phyloP scores from a whole-genome alignment of 2,888 invertebrate species.

The Keiferia lycopersicella region DNA sequence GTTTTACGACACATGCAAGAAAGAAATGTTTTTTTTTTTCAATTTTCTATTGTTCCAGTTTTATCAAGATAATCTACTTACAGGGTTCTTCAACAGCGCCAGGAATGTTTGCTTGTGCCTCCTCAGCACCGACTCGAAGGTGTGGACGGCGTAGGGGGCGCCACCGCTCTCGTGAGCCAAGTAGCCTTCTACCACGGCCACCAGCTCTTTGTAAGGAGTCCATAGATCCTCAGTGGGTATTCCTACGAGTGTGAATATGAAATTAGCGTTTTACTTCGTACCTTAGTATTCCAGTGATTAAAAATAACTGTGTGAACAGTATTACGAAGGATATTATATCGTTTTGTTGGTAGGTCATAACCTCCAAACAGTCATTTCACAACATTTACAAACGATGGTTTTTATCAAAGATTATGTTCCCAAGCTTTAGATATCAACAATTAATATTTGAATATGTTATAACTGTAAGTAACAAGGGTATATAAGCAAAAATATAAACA shows the following conservation, averaged over 20 bases:
- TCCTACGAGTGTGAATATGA: conserved; percentile 42
- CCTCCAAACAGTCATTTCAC: neutral
- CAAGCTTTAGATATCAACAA: neutral
- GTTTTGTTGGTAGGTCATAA: neutral
- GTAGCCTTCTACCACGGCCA: conserved; percentile 85
- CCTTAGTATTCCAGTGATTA: neutral
- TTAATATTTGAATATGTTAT: neutral
- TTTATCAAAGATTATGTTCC: neutral
- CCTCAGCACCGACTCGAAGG: conserved; percentile 88
- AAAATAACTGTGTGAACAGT: neutral
- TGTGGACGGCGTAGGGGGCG: conserved; percentile 81
- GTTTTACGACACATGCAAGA: too few species aligned
- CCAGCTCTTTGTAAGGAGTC: conserved; percentile 91
- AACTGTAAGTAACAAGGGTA: neutral
- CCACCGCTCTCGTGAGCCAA: conserved; percentile 82
- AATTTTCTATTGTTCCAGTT: neutral
- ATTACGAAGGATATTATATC: neutral
- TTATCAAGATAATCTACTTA: conserved; percentile 67
- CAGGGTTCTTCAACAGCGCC: conserved; percentile 92
- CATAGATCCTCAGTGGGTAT: conserved; percentile 87
- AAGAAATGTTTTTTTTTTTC: too few species aligned
- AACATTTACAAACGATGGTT: neutral
- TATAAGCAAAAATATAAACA: neutral
- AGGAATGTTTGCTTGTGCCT: conserved; percentile 94
- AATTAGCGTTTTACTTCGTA: neutral